Evolutionary conservation across 2,888 invertebrate species (phyloP), one percentile per base, ranked within the genome.

Genomic region (Oscheius sp.): DNA sequence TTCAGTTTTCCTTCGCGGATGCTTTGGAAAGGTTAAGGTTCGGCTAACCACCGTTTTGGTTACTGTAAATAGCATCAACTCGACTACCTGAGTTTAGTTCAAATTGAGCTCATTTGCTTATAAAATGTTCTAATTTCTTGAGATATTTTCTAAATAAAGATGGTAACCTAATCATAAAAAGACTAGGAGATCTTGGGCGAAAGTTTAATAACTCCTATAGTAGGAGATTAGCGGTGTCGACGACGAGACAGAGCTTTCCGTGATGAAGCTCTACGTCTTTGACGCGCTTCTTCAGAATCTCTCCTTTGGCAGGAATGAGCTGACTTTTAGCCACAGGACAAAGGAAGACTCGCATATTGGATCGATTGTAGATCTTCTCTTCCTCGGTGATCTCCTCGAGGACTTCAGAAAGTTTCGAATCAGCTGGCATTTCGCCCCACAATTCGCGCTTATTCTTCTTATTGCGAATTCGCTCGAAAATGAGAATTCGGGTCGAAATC

Each of bases 181-280:
- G n/a, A n/a, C n/a, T n/a, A n/a, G n/a, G n/a, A n/a, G n/a, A n/a
- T n/a, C n/a, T n/a, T n/a, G n/a, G n/a, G n/a, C 12, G 12, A 37
- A 42, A 42, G n/a, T 42, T 42, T 6, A 42, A 17, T 42, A 42
- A 3, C n/a, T n/a, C n/a, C n/a, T n/a, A n/a, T n/a, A n/a, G n/a
- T n/a, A n/a, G n/a, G 33, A 34, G 8, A n/a, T 37, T 55, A 20
- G 17, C 34, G n/a, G n/a, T 33, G 37, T 55, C 55, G 34, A 55
- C 34, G 34, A 55, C 37, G 34, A 55, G 55, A n/a, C 55, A 55
- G 17, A 55, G 55, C 20, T 55, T 55, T 33, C 55, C 34, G 20
- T 55, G 55, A 23, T 55, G 55, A 20, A 55, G 55, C 6, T 55
- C 55, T 6, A 55, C n/a, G 34, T 55, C 34, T 4, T 55, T 31